These are phyloP conservation scores for Elgaria multicarinata DNA, from an alignment of 2,113 vertebrate genomes.

Conservation along the genomic window DNA sequence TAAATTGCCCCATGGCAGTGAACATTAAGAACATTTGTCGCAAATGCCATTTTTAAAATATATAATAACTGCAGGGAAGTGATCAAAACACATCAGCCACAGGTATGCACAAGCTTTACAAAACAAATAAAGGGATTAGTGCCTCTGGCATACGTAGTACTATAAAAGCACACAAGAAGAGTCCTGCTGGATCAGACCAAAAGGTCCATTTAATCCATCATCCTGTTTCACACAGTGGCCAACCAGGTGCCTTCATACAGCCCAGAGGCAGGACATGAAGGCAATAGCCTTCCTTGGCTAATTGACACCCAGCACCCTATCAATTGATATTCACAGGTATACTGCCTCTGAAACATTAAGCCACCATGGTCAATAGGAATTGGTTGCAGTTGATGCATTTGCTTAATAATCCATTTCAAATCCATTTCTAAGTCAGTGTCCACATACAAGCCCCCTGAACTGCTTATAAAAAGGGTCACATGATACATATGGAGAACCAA, in stretches of 20 bases:
- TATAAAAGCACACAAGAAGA: not conserved
- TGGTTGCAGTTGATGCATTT: not conserved
- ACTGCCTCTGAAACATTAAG: too few relatives aligned
- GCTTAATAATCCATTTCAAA: not conserved
- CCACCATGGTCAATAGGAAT: too few relatives aligned
- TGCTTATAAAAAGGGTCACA: not conserved
- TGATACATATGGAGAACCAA: not conserved
- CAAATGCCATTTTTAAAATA: not conserved
- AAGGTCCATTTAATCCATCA: not conserved
- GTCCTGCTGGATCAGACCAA: not conserved
- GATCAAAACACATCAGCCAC: not conserved
- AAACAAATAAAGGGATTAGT: not conserved
- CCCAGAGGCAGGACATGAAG: not conserved
- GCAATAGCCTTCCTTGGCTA: not conserved
- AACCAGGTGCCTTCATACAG: not conserved
- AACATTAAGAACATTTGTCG: not conserved
- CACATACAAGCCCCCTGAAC: not conserved
- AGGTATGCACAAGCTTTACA: not conserved
- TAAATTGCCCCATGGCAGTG: not conserved
- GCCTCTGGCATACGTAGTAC: not conserved
- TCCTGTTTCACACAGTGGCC: not conserved
- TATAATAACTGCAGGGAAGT: not conserved
- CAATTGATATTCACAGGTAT: too few relatives aligned
- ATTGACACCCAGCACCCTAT: not conserved
- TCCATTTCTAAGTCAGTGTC: not conserved